phyloP scores from a whole-genome alignment of 2,797 vertebrate genomes.

The Gymnothorax javanicus region DNA sequence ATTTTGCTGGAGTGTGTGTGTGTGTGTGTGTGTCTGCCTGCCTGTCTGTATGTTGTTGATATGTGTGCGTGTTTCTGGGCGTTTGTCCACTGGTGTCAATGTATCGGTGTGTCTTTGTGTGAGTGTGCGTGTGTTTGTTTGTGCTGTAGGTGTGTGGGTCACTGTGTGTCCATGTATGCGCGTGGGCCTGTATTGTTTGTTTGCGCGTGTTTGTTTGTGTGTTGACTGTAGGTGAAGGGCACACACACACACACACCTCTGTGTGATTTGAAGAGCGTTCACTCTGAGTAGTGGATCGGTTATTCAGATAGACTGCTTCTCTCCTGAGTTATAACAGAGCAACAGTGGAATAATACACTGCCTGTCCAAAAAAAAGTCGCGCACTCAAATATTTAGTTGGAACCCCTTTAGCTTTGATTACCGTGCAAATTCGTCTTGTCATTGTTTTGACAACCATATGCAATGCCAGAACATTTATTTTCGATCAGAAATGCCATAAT shows the following conservation, averaged over 20 bases:
- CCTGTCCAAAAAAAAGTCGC: no score
- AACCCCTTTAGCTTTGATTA: no score
- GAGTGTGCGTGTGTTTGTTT: neutral
- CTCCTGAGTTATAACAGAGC: no score
- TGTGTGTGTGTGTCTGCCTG: neutral
- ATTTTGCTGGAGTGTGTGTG: neutral
- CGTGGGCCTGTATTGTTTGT: neutral
- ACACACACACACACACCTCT: neutral
- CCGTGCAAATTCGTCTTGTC: no score
- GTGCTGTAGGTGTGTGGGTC: neutral
- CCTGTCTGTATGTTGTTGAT: neutral
- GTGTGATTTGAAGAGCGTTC: neutral
- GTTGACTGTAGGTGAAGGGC: neutral
- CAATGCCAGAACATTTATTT: no score
- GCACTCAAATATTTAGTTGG: no score
- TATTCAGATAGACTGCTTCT: neutral
- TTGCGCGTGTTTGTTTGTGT: neutral
- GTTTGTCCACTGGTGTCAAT: neutral
- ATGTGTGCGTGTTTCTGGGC: neutral
- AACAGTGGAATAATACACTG: no score
- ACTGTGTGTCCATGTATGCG: neutral
- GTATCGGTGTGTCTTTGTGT: neutral
- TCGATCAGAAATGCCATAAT: no score
- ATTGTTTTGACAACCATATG: no score
- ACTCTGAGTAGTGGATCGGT: neutral